Evolutionary conservation across 2,113 vertebrate genomes (phyloP), one percentile per base, ranked within the genome.

Genomic region (Carassius carassius): DNA sequence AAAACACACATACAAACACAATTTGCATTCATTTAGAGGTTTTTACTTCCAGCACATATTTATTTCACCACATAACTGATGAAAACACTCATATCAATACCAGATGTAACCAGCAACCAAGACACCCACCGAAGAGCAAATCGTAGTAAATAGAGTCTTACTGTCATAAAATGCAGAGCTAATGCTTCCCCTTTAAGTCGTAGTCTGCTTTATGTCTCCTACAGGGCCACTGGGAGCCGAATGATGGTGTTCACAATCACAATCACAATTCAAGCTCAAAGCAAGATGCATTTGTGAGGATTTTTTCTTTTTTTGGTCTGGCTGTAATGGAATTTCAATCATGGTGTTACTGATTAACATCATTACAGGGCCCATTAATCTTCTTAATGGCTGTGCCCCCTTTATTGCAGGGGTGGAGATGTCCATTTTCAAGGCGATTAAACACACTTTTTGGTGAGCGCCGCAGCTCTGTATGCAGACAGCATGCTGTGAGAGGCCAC

Each of bases 341-440:
- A 90, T 75, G 86, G 81, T 89, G 84, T 88, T 89, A 89, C 88
- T 91, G 90, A 94, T 94, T 92, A 95, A 91, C 90, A 93, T 93
- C 91, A 93, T 94, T 92, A 93, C 72, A 74, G 84, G 90, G 88
- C 84, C 84, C 92, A 93, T 95, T 93, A 93, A 93, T 93, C 93
- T 93, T 85, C 79, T 89, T 94, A 93, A 95, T 94, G 90, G 86
- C 87, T 89, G 69, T 82, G 90, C 91, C 92, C 89, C 60, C 54
- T 89, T 92, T 91, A 93, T 92, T 91, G 86, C 88, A 83, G 89
- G 90, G 93, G 91, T 91, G 91, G 91, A 91, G 91, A 91, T 83
- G 84, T 86, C 90, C 77, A 90, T 92, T 94, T 92, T 92, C 88
- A 54, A 93, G 91, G 88, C 90, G 89, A 92, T 93, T 92, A 90